Evolutionary conservation across 2,888 invertebrate species (phyloP).

Genomic region (Diogma glabrata): DNA sequence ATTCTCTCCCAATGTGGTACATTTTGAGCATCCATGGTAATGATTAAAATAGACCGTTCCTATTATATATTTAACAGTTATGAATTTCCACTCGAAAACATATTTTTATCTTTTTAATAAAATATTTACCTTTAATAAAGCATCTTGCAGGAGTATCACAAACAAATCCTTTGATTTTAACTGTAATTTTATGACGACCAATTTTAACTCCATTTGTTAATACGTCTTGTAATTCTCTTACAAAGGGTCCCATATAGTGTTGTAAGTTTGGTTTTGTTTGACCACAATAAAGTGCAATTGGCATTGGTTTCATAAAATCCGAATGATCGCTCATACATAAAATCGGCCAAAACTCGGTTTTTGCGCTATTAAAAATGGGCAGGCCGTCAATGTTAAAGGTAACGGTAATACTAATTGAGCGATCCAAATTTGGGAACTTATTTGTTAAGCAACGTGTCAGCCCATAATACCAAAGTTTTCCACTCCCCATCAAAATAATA

Average conservation of each 20-base stretch:
- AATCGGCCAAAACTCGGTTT: slow-evolving; percentile 8
- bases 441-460: background rate
- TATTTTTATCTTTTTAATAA: background rate
- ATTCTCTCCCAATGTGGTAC: background rate
- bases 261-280: slow-evolving; percentile 5
- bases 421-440: background rate
- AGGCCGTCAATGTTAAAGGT: slow-evolving; percentile 9
- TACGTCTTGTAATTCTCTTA: background rate
- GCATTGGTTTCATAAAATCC: background rate
- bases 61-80: background rate
- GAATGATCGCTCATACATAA: background rate
- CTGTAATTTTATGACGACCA: background rate
- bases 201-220: background rate
- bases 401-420: background rate
- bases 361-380: background rate
- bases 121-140: background rate
- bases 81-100: background rate
- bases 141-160: background rate
- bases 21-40: background rate
- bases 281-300: slow-evolving; percentile 3
- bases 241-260: background rate
- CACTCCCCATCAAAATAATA: background rate
- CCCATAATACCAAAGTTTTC: slow-evolving; percentile 10
- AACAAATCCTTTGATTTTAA: background rate
- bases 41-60: background rate